Percentiles rank a stretch among this genome's conserved stretches.
Evolutionary conservation across 2,888 invertebrate genomes (phyloP).

Genomic region (Sthenelais limicola): DNA sequence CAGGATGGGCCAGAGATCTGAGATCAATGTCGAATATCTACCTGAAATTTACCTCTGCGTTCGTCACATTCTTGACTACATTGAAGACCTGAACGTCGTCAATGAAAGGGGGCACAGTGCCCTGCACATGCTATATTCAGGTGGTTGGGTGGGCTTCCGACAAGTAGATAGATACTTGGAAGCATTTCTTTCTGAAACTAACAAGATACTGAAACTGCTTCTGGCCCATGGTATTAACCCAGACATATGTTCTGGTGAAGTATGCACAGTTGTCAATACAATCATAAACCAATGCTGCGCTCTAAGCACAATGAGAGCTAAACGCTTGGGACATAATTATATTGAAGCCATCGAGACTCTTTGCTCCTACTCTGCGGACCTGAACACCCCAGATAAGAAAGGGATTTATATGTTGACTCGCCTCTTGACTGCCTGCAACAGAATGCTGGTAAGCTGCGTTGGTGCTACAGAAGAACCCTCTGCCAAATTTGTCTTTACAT

Average conservation of each 20-base stretch:
- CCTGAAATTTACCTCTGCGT: conserved; percentile 27
- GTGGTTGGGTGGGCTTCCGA: conserved; percentile 1
- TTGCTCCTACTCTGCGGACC: conserved; percentile 17
- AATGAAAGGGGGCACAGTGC: conserved; percentile 20
- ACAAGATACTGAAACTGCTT: conserved; percentile 19
- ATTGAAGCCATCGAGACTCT: conserved; percentile 1
- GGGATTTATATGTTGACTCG: conserved; percentile 38
- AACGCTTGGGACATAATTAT: conserved; percentile 4
- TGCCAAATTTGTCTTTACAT: conserved; percentile 13
- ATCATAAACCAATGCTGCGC: conserved; percentile 22
- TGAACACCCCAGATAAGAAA: conserved; percentile 23
- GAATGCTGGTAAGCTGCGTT: conserved; percentile 11
- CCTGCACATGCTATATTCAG: conserved; percentile 32
- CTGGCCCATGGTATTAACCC: conserved; percentile 7
- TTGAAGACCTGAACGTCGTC: conserved; percentile 4
- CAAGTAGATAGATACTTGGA: conserved; percentile 5
- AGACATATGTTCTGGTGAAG: conserved; percentile 9
- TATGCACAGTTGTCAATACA: conserved; percentile 11
- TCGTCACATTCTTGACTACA: conserved; percentile 4
- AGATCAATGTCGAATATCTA: not conserved
- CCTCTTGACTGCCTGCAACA: conserved; percentile 22
- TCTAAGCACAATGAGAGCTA: conserved; percentile 6
- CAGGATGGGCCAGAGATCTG: conserved; percentile 9
- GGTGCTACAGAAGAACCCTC: not conserved
- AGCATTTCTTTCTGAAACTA: conserved; percentile 26